Base-by-base conservation (phyloP, 2,888 invertebrate species). In the Euspilapteryx auroguttella region DNA sequence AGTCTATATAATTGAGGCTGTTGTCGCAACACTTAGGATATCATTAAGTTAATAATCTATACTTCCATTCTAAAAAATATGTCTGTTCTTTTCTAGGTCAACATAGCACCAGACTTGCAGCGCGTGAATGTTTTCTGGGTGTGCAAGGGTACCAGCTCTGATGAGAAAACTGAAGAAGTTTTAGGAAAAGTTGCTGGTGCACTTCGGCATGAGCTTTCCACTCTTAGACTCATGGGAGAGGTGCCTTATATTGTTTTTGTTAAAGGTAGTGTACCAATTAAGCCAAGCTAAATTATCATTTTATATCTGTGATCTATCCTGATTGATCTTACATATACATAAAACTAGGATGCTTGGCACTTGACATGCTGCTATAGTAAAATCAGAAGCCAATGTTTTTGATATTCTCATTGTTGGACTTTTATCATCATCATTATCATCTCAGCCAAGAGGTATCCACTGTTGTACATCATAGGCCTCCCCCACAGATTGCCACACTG, bases 241-340 rank as follows among this genome's bases (percentile, higher is more conserved):
- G 83, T 91, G 21, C 91, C 91, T 4, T 79, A 77, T 33, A 82
- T 92, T 32, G 49, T 69, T 21, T 92, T 92, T 73, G 79, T 88
- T 2, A 84, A 82, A 77, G 83, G 83, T 80, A 41, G 32, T 34
- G 31, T 11, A 26, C n/a, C n/a, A n/a, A n/a, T 34, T 34, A 14
- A 10, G 11, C 25, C 12, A 14, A 15, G 11, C 7, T 12, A 17
- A 15, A 12, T 14, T 17, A 26, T 15, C 17, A 11, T 3, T 15
- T 20, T 27, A 10, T 20, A 21, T 27, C 11, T 20, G 17, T 12
- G n/a, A 24, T 4, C n/a, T 6, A 24, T 12, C 15, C 10, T 14
- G 17, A 14, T 12, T 10, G n/a, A n/a, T n/a, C n/a, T n/a, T n/a
- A n/a, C n/a, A n/a, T n/a, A n/a, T n/a, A n/a, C n/a, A n/a, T n/a